Base-by-base conservation (phyloP, 2,797 vertebrate species). In the Molossus alvarezi region DNA sequence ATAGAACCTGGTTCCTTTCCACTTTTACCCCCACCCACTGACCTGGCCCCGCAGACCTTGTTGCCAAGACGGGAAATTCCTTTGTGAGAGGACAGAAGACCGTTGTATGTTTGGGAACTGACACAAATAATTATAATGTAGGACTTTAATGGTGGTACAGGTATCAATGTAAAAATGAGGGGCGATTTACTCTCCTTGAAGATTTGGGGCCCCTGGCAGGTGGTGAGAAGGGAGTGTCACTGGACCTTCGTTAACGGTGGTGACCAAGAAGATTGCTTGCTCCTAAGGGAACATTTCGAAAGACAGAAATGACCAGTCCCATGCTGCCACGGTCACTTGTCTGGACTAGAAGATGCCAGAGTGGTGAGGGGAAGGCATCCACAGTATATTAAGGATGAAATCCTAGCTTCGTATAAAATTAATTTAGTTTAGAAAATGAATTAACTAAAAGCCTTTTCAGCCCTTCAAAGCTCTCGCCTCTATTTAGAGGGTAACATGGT, bases 391-490 rank as follows among this genome's bases (percentile, higher is more conserved):
- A 83, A 29, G 53, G 69, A 69, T 53, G 90, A 97, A 95, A 75
- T 69, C 79, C 71, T 64, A 82, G 53, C 90, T 90, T 95, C 62
- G 0, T 58, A 27, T 45, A 10, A 57, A 75, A 75, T 92, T 88
- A 85, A 57, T 90, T 48, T 88, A 93, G 37, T 85, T 90, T 73
- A 71, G 83, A 88, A 94, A 86, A 73, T n/a, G 13, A 81, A 76
- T 94, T 90, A 84, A 72, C 65, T 71, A 64, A 81, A 75, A 87
- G 55, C 60, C 73, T 88, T 92, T 94, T 80, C 41, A 45, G 14
- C 23, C 23, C n/a, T 95, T 90, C 60, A 80, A 25, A 92, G 84
- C 17, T 17, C 77, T 90, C 60, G 1, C 65, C 45, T 90, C 18
- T 33, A 1, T 96, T 89, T 95, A 76, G 41, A 86, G 62, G 17